These are phyloP conservation scores for Phenganax marumi DNA, from an alignment of 92 coral and sea anemone genomes.

Conservation along the genomic window DNA sequence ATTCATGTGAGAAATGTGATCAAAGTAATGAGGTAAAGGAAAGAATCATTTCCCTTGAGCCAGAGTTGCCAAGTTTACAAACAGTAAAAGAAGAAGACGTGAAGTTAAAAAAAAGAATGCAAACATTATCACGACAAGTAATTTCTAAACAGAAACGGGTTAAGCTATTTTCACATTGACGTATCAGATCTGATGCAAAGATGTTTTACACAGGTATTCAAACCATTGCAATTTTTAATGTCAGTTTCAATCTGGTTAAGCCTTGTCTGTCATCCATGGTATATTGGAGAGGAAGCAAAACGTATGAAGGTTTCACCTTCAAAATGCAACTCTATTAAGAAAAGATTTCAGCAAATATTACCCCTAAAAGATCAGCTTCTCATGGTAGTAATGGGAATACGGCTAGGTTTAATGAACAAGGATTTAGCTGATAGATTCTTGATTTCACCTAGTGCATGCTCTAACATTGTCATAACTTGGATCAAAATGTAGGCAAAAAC, in stretches of 20 bases:
- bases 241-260: constrained; percentile 39
- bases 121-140: constrained; percentile 38
- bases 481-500: constrained; percentile 38
- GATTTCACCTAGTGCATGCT: constrained; percentile 42
- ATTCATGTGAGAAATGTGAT: constrained; percentile 40
- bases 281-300: constrained; percentile 52
- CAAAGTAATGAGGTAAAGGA: constrained; percentile 26
- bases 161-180: constrained; percentile 38
- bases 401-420: constrained; percentile 46
- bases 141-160: constrained; percentile 37
- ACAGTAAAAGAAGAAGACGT: constrained; percentile 23
- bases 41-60: constrained; percentile 25
- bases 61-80: constrained; percentile 30
- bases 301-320: constrained; percentile 38
- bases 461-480: constrained; percentile 50
- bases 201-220: constrained; percentile 51
- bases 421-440: constrained; percentile 49
- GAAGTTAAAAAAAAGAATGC: constrained; percentile 29
- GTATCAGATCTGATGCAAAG: constrained; percentile 51
- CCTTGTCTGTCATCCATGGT: constrained; percentile 47
- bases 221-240: constrained; percentile 49
- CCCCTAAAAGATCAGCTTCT: constrained; percentile 31
- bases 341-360: background rate
- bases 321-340: constrained; percentile 21
- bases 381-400: constrained; percentile 47